These are phyloP conservation scores for Sebastes matsubarae DNA, from an alignment of 2,797 vertebrate genomes.

Conservation along the genomic window DNA sequence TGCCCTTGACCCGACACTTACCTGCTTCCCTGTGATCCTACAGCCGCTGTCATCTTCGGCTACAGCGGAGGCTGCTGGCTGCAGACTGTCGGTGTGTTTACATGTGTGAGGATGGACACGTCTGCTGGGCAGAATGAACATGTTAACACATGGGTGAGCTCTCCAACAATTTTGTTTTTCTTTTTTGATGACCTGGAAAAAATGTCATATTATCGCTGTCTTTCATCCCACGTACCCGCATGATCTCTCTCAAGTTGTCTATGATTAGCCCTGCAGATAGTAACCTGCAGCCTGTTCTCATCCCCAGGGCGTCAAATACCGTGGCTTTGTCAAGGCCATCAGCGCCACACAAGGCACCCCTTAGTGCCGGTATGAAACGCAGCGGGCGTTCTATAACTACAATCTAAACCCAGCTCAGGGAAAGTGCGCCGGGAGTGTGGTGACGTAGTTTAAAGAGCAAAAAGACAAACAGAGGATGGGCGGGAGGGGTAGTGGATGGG, in stretches of 20 bases:
- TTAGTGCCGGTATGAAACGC: too few species aligned
- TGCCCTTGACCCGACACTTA: constrained; percentile 45
- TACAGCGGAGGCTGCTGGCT: background rate
- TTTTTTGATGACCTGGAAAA: constrained; percentile 21
- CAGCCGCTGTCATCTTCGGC: constrained; percentile 5
- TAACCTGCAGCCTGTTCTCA: too few species aligned
- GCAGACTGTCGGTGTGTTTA: background rate
- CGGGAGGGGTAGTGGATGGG: too few species aligned
- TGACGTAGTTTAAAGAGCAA: too few species aligned
- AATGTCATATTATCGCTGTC: background rate
- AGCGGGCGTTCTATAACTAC: too few species aligned
- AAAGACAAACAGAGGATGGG: too few species aligned
- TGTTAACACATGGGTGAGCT: constrained; percentile 4
- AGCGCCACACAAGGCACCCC: too few species aligned
- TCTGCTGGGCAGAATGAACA: background rate
- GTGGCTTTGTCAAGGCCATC: too few species aligned
- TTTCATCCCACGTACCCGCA: constrained; percentile 12
- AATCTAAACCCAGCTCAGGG: too few species aligned
- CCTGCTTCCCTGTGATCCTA: constrained; percentile 13
- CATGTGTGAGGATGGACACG: background rate
- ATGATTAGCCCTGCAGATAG: constrained; percentile 24
- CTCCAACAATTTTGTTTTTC: background rate
- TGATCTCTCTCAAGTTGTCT: constrained; percentile 12
- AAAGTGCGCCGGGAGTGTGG: too few species aligned
- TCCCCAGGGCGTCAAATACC: too few species aligned